These are phyloP conservation scores for Okapia johnstoni DNA, from an alignment of 2,113 vertebrate species.

Conservation along the genomic window DNA sequence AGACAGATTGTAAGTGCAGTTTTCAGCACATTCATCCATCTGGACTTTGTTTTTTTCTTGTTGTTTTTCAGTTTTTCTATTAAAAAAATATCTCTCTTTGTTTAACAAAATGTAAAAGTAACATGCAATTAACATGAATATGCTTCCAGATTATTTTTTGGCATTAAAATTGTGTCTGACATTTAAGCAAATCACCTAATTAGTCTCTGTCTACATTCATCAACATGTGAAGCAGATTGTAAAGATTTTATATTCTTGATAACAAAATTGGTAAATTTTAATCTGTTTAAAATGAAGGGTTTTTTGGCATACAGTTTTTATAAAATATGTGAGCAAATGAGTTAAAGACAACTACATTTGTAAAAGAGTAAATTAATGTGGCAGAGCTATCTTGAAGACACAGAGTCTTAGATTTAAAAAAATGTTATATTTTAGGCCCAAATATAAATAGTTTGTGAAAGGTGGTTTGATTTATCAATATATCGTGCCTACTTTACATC, in stretches of 20 bases:
- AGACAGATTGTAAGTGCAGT: slow-evolving; percentile 40
- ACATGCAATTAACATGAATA: background rate
- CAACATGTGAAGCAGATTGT: background rate
- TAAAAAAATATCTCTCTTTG: background rate
- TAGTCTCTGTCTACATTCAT: background rate
- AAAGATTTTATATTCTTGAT: background rate
- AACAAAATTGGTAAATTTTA: background rate
- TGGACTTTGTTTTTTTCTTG: slow-evolving; percentile 17
- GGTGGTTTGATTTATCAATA: background rate
- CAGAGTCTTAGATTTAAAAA: background rate
- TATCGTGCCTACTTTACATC: background rate
- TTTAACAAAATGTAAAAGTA: slow-evolving; percentile 44
- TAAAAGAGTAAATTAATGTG: background rate
- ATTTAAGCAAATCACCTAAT: slow-evolving; percentile 7
- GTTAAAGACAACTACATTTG: background rate
- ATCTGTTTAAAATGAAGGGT: background rate
- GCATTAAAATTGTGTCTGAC: background rate
- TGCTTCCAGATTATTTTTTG: background rate
- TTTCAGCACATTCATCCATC: slow-evolving; percentile 32
- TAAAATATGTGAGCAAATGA: background rate
- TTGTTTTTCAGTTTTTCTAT: slow-evolving; percentile 27
- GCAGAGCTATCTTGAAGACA: background rate
- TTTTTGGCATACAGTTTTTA: background rate
- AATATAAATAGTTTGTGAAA: background rate
- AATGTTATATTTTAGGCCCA: background rate